A percentile compares a stretch with the other conserved stretches of the same genome.
Evolutionary conservation across 2,113 vertebrate species (phyloP).

Genomic region (Festucalex cinctus): DNA sequence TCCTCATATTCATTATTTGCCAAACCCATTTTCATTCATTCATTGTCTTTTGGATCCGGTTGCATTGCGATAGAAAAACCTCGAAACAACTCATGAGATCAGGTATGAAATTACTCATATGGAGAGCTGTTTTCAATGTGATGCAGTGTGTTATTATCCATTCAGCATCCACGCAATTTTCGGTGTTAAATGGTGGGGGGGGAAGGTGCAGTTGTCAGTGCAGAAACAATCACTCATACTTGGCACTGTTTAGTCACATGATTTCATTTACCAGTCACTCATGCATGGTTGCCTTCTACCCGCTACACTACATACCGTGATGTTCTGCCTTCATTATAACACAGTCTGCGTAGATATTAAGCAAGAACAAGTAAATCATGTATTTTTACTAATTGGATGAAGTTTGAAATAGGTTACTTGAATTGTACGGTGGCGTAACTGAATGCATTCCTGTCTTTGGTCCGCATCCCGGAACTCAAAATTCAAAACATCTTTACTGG

Average conservation of each 20-base stretch:
- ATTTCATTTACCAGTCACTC: background rate
- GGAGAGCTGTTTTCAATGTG: background rate
- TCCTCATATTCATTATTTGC: no score
- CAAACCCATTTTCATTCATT: no score
- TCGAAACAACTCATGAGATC: background rate
- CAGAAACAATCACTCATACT: conserved; percentile 2
- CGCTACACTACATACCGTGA: background rate
- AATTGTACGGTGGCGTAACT: background rate
- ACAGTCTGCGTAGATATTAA: background rate
- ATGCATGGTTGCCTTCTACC: background rate
- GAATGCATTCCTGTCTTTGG: background rate
- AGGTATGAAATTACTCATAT: background rate
- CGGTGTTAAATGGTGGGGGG: background rate
- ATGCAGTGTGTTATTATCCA: background rate
- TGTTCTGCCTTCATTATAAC: background rate
- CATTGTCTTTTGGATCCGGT: background rate
- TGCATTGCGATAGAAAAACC: background rate
- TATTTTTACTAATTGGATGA: background rate
- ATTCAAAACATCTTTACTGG: conserved; percentile 5
- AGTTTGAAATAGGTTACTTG: background rate
- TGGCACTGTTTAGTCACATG: background rate
- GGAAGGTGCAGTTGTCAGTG: background rate
- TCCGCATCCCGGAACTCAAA: background rate
- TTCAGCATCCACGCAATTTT: background rate
- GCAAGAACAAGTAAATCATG: background rate